phyloP scores from a whole-genome alignment of 2,113 vertebrate genomes.

The Gavialis gangeticus region DNA sequence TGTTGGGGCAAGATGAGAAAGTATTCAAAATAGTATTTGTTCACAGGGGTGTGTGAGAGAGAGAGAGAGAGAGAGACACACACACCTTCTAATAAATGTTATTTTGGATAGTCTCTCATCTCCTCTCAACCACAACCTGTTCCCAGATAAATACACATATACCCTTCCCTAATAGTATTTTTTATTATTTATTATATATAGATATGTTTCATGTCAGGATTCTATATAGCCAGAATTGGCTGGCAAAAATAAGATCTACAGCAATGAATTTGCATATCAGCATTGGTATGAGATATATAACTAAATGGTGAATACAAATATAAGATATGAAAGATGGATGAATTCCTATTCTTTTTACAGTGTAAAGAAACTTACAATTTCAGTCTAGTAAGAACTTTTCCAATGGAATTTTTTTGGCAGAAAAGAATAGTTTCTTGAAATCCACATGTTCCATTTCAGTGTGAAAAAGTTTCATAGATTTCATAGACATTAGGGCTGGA shows the following conservation, averaged over 20 bases:
- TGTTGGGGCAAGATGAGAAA: not conserved
- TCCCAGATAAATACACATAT: too few species aligned
- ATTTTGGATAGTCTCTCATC: too few species aligned
- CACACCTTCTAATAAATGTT: too few species aligned
- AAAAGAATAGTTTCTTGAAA: not conserved
- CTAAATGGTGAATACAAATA: conserved; percentile 10
- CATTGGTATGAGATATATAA: conserved; percentile 44
- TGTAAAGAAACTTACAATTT: not conserved
- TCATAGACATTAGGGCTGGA: too few species aligned
- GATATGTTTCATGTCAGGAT: conserved; percentile 44
- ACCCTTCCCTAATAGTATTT: conserved; percentile 29
- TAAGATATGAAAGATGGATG: not conserved
- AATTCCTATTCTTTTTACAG: not conserved
- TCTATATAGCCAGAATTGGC: conserved; percentile 54
- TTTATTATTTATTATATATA: conserved; percentile 68
- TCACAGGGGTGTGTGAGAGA: not conserved
- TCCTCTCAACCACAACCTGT: too few species aligned
- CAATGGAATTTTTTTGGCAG: not conserved
- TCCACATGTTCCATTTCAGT: too few species aligned
- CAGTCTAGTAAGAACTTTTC: conserved; percentile 22
- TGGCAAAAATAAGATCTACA: conserved; percentile 25
- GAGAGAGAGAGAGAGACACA: too few species aligned
- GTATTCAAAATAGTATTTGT: conserved; percentile 42
- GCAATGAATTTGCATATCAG: conserved; percentile 60
- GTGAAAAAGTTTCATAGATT: not conserved